Base-by-base conservation (phyloP, 2,113 vertebrate species). In the Rhinoptilus africanus region DNA sequence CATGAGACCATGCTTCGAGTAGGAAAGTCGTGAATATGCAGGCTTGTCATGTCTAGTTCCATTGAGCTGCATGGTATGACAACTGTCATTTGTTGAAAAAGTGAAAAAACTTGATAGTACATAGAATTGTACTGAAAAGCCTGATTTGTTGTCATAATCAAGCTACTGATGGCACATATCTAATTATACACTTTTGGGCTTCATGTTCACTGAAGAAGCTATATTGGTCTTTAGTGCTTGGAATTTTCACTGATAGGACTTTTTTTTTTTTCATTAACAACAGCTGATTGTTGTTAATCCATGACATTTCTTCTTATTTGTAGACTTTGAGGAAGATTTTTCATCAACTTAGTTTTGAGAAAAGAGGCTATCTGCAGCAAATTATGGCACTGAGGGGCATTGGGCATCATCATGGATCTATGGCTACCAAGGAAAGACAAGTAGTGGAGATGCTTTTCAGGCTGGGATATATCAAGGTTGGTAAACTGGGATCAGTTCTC, bases 401-500 rank as follows among this genome's bases (percentile, higher is more conserved):
- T 94, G 98, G 98, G 5, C 98, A 95, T 72, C 98, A 98, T 71
- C 98, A 98, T 16, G 27, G 62, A 2, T 60, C 92, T 66, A 74
- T 98, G 97, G 1, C 3, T 0, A 0, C 0, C 37, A 98, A 47
- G 89, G 93, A 71, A 73, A 98, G 96, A 79, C 97, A 97, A 66
- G 28, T 85, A 47, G 97, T 97, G 51, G 98, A 98, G 89, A 97
- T 98, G 90, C 97, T 98, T 67, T 98, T 98, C 68, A 97, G 98
- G 37, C 72, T 96, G 96, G 98, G 98, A 43, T 98, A 93, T 91
- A 92, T 98, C n/a, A 97, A 85, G 97, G 98, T 98, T 75, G 39
- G 95, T 97, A 60, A 93, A 91, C 10, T 73, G 3, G 16, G 3
- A 67, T 63, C 11, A 51, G 27, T n/a, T 41, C 3, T 62, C 12